Evolutionary conservation across 2,888 invertebrate species (phyloP).

Genomic region (Odontothrips loti): DNA sequence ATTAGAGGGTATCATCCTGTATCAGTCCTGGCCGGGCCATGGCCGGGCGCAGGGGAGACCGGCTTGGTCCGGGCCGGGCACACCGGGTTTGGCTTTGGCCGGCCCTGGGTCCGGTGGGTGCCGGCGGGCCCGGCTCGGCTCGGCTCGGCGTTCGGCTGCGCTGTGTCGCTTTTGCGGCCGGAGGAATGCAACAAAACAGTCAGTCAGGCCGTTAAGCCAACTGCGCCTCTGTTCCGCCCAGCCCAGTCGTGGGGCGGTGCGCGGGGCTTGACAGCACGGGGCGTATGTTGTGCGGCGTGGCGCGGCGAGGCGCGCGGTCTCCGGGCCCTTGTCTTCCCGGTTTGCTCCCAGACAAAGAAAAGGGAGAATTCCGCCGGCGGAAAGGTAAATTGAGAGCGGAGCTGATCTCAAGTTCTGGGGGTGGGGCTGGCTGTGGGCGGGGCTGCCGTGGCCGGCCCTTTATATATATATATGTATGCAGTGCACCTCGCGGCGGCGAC

Average conservation of each 20-base stretch:
- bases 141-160: not conserved
- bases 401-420: no score
- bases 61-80: not conserved
- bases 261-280: not conserved
- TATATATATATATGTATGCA: no score
- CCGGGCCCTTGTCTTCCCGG: no score
- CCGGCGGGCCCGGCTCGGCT: not conserved
- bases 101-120: no score
- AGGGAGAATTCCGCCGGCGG: no score
- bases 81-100: no score
- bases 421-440: no score
- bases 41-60: not conserved
- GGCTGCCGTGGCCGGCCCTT: no score
- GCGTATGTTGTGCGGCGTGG: not conserved
- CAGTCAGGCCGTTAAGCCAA: conserved; percentile 11
- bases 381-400: no score
- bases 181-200: conserved; percentile 11
- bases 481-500: not conserved
- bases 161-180: not conserved
- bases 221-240: not conserved
- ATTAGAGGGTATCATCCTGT: not conserved
- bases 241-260: not conserved
- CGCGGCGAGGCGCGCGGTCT: no score
- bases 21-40: no score
- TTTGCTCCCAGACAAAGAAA: no score